Percentiles rank a stretch among this genome's conserved stretches.
Evolutionary conservation across 2,888 invertebrate species (phyloP).

Genomic region (Drosophila pseudotalamancana): DNA sequence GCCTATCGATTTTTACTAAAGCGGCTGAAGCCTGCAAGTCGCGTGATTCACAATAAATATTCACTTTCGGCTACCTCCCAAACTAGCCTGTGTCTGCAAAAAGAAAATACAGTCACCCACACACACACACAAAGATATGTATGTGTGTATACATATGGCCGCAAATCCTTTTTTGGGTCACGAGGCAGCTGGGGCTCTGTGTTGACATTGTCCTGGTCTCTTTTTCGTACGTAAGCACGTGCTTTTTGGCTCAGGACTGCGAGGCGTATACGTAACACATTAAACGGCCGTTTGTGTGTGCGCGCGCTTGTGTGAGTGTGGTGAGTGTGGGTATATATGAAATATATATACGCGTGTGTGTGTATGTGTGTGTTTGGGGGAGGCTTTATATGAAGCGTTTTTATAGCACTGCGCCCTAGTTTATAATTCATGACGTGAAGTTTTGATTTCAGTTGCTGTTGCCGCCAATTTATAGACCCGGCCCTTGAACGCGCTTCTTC

Average conservation of each 20-base stretch:
- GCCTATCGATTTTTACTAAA: slow-evolving; percentile 67
- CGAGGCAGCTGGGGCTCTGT: slow-evolving; percentile 61
- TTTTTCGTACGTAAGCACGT: slow-evolving; percentile 68
- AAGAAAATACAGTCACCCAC: slow-evolving; percentile 15
- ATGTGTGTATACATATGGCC: neutral
- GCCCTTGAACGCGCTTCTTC: slow-evolving; percentile 20
- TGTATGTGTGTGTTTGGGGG: neutral
- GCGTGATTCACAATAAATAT: slow-evolving; percentile 77
- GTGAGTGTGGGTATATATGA: neutral
- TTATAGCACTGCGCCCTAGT: slow-evolving; percentile 45
- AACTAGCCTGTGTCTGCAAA: slow-evolving; percentile 7
- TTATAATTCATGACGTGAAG: slow-evolving; percentile 58
- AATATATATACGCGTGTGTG: slow-evolving; percentile 2
- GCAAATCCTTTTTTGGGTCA: slow-evolving; percentile 73
- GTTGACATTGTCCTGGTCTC: slow-evolving; percentile 79
- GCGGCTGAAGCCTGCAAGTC: slow-evolving; percentile 52
- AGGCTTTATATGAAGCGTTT: slow-evolving; percentile 10
- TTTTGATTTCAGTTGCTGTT: slow-evolving; percentile 59
- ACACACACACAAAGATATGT: slow-evolving; percentile 10
- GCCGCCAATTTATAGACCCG: slow-evolving; percentile 38
- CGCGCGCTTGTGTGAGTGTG: neutral
- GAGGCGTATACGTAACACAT: slow-evolving; percentile 64
- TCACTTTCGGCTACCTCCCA: slow-evolving; percentile 46
- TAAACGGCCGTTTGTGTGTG: slow-evolving; percentile 25
- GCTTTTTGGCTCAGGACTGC: slow-evolving; percentile 63